phyloP scores from a whole-genome alignment of 2,888 invertebrate genomes.

The Metellina segmentata region DNA sequence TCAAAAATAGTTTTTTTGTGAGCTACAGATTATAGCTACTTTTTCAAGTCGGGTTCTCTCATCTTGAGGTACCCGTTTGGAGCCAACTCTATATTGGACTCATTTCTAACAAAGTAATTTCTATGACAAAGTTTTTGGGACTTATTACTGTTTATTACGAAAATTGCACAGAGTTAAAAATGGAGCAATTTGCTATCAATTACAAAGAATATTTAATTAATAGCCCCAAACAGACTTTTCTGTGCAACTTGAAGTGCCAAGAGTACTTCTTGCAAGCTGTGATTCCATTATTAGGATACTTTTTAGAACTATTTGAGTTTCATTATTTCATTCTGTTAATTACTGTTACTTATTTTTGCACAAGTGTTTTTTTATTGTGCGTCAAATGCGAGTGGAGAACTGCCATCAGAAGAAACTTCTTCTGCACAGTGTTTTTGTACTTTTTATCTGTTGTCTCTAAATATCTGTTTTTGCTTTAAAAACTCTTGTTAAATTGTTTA shows the following conservation, averaged over 20 bases:
- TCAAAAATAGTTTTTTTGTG: slow-evolving; percentile 36
- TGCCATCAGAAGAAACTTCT: slow-evolving; percentile 59
- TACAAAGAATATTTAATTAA: slow-evolving; percentile 60
- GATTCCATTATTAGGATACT: slow-evolving; percentile 67
- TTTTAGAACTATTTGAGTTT: slow-evolving; percentile 62
- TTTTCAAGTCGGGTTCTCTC: slow-evolving; percentile 59
- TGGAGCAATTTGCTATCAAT: slow-evolving; percentile 51
- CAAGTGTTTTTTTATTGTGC: slow-evolving; percentile 56
- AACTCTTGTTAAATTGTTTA: slow-evolving; percentile 24
- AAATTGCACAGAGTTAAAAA: slow-evolving; percentile 68
- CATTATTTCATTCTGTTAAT: slow-evolving; percentile 66
- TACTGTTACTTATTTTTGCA: slow-evolving; percentile 69
- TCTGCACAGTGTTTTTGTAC: slow-evolving; percentile 58
- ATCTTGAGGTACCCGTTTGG: slow-evolving; percentile 42
- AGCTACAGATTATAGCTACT: slow-evolving; percentile 53
- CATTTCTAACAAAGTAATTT: slow-evolving; percentile 76
- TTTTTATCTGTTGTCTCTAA: slow-evolving; percentile 23
- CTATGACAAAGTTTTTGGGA: slow-evolving; percentile 72
- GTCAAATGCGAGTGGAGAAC: slow-evolving; percentile 53
- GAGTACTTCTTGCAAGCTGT: slow-evolving; percentile 73
- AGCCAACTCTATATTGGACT: slow-evolving; percentile 66
- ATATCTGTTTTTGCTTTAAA: slow-evolving; percentile 28
- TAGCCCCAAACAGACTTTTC: slow-evolving; percentile 35
- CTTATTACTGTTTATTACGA: slow-evolving; percentile 68
- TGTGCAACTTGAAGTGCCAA: slow-evolving; percentile 68